A percentile compares a stretch with the other conserved stretches of the same genome.
These are phyloP conservation scores for Odontamblyopus lacepedii DNA, from an alignment of 2,797 vertebrate genomes.

Conservation along the genomic window DNA sequence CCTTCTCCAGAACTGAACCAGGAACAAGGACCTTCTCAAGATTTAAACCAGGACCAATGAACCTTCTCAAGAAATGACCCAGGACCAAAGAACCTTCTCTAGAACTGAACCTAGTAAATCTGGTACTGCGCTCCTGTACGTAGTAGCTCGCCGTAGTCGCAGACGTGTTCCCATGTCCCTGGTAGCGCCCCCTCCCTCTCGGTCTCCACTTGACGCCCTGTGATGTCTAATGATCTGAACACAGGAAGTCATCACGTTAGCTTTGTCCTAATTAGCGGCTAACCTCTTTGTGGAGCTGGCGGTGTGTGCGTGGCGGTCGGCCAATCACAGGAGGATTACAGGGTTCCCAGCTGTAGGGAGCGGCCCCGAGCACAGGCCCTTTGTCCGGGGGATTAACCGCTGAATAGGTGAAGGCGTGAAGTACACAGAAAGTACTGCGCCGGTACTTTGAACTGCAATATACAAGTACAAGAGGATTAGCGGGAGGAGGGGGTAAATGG, in stretches of 20 bases:
- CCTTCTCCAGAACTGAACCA: too few relatives aligned
- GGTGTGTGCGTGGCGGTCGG: not conserved
- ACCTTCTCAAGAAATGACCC: too few relatives aligned
- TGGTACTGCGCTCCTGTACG: too few relatives aligned
- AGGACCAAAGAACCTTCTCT: too few relatives aligned
- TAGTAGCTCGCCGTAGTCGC: too few relatives aligned
- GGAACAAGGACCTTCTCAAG: too few relatives aligned
- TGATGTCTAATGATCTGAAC: not conserved
- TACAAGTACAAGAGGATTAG: not conserved
- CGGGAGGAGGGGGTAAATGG: not conserved
- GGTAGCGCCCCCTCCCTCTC: not conserved
- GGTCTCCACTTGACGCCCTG: not conserved
- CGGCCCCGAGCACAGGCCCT: conserved; percentile 5
- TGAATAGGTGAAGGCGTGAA: conserved; percentile 33
- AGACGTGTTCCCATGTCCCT: not conserved
- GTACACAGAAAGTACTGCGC: conserved; percentile 7
- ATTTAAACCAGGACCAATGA: too few relatives aligned
- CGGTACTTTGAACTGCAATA: conserved; percentile 30
- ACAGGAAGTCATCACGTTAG: conserved; percentile 7
- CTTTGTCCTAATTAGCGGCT: conserved; percentile 7
- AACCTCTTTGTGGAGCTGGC: not conserved
- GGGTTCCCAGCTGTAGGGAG: conserved; percentile 10
- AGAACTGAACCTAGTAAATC: too few relatives aligned
- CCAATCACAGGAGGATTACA: not conserved
- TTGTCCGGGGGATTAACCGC: conserved; percentile 1